Base-by-base conservation (phyloP, 2,797 vertebrate species). In the Pipistrellus nathusii region DNA sequence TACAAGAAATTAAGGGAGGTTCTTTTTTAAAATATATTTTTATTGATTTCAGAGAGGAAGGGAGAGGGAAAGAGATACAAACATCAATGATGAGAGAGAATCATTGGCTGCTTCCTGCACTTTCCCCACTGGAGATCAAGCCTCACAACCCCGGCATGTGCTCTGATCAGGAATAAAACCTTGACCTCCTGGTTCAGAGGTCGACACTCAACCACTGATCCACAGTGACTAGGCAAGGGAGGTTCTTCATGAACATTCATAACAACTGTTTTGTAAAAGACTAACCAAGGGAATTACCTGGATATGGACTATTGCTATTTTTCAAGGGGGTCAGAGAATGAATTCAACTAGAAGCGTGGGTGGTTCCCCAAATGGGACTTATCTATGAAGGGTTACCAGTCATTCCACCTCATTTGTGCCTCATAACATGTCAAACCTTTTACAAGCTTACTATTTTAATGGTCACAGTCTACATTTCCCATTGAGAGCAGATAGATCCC, bases 401-500 rank as follows among this genome's bases (percentile, higher is more conserved):
- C 17, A 44, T 89, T 83, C 80, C 38, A 73, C 25, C 25, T 89
- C 25, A 57, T 51, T 85, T 9, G 1, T 69, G 35, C 21, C 0
- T 75, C 23, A 59, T 51, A 38, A 90, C 77, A 87, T 87, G 23
- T n/a, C 55, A 93, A 53, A 66, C 4, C 9, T 90, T 93, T 85
- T 55, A 59, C 14, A 84, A 89, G 41, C 30, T 59, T 86, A 13
- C n/a, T 46, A 66, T 88, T 90, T 96, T 86, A 81, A 82, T 80
- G 13, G 46, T 23, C 30, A 77, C 7, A 73, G 23, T 72, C 55
- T 82, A 57, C 23, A 90, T 84, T 83, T 93, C 15, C 48, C 68
- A 48, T 30, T 30, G 51, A 87, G 32, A 91, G 59, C 18, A 41
- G 72, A 69, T 77, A 41, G 72, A 69, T 77, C 5, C 51, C 17